phyloP scores from a whole-genome alignment of 2,888 invertebrate genomes.

The Cyclophora punctaria region DNA sequence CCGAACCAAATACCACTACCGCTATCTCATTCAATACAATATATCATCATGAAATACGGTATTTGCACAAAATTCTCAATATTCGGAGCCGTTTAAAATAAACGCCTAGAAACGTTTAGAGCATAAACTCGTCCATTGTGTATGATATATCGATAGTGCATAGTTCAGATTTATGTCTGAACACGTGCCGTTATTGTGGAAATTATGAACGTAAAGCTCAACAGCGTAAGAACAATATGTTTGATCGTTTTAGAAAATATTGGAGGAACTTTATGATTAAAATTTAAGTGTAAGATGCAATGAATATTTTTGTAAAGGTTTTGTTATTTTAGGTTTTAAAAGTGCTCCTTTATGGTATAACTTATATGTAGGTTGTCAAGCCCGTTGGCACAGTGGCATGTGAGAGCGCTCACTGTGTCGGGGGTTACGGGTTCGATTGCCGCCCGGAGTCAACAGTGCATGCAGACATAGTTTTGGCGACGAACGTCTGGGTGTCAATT shows the following conservation, averaged over 20 bases:
- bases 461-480: too few species aligned
- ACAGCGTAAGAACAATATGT: conserved; percentile 13
- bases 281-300: neutral
- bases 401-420: too few species aligned
- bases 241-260: too few species aligned
- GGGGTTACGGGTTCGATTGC: too few species aligned
- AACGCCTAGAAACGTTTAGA: conserved; percentile 33
- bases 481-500: too few species aligned
- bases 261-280: neutral
- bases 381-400: too few species aligned
- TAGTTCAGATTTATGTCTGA: conserved; percentile 52
- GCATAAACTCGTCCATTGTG: conserved; percentile 45
- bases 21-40: conserved; percentile 2
- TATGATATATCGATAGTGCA: conserved; percentile 52
- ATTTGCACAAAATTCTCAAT: conserved; percentile 11
- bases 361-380: too few species aligned
- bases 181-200: conserved; percentile 40
- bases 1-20: conserved; percentile 1
- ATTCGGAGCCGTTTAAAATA: conserved; percentile 34
- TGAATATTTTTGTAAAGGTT: too few species aligned
- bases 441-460: too few species aligned
- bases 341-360: too few species aligned
- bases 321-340: too few species aligned
- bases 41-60: conserved; percentile 4
- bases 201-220: conserved; percentile 48